Percentiles rank a stretch among this genome's conserved stretches.
phyloP scores from a whole-genome alignment of 2,113 vertebrate genomes.

The Onychostruthus taczanowskii region DNA sequence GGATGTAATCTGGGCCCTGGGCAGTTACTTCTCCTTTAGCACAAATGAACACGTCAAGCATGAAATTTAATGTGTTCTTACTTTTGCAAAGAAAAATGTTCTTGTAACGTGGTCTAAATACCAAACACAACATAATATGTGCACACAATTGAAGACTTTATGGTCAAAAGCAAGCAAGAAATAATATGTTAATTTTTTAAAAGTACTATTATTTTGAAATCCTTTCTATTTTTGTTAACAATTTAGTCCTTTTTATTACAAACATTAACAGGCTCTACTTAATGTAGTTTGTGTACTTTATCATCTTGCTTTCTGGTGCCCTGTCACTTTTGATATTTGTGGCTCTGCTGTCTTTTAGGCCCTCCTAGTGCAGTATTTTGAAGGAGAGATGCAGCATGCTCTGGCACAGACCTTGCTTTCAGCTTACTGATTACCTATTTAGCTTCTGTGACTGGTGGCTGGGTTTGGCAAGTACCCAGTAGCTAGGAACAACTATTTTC shows the following conservation, averaged over 20 bases:
- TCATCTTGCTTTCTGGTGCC: neutral
- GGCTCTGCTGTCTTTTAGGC: neutral
- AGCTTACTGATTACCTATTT: neutral
- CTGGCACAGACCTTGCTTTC: neutral
- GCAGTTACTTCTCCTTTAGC: neutral
- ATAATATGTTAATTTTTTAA: accelerated
- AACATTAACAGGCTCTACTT: neutral
- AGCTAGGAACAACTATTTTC: neutral
- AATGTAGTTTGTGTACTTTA: neutral
- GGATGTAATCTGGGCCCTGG: neutral
- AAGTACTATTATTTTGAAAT: neutral
- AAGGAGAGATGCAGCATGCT: neutral
- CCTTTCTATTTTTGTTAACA: neutral
- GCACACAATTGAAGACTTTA: neutral
- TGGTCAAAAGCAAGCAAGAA: neutral
- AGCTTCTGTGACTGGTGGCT: neutral
- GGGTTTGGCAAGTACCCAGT: neutral
- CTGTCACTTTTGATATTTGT: neutral
- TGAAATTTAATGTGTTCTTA: neutral
- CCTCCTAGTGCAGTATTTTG: neutral
- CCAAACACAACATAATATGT: neutral
- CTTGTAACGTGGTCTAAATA: neutral
- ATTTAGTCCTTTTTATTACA: neutral
- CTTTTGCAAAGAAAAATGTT: neutral
- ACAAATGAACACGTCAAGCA: neutral